Base-by-base conservation (phyloP, 2,797 vertebrate genomes). In the Macropodus opercularis region DNA sequence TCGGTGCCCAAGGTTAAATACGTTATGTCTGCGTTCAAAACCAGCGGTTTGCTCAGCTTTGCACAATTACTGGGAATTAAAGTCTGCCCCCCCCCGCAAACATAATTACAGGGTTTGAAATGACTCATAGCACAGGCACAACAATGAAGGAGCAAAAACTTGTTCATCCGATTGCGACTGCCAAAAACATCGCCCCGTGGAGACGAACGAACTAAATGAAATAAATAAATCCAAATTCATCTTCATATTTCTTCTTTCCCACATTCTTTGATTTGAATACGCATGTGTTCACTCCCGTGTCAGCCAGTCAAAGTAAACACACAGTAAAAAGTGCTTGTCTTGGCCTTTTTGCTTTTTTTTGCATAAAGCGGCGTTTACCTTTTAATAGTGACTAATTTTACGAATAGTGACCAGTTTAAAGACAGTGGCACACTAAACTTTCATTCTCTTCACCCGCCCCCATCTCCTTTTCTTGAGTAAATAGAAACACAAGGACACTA, bases 101-200 rank as follows among this genome's bases (percentile, higher is more conserved):
- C 83, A 85, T 85, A 87, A 91, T 90, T 88, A 83, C 75, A 76
- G 81, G 57, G 72, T 84, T 69, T 80, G 76, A 80, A 85, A 85
- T 86, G 86, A 92, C 81, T 90, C 89, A 89, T 63, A 55, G 70
- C 26, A 19, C 62, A 76, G 62, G 53, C 72, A 78, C 70, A 68
- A 84, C 79, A 85, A 85, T 83, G 72, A 77, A 7, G 57, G 76
- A 83, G 79, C 77, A 84, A 81, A 85, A 90, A 89, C 84, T 85
- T 89, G 89, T 85, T 91, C 78, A 88, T 89, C 76, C 77, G 60
- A 81, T 85, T 85, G 86, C 87, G 83, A 85, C 75, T 87, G 77
- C 80, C 83, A 85, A 79, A n/a, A 87, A 86, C 79, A 84, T 83
- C 73, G 75, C 73, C 83, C 84, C 43, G 67, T 85, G 75, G 83